Evolutionary conservation across 2,797 vertebrate species (phyloP).

Genomic region (Cyclura pinguis): DNA sequence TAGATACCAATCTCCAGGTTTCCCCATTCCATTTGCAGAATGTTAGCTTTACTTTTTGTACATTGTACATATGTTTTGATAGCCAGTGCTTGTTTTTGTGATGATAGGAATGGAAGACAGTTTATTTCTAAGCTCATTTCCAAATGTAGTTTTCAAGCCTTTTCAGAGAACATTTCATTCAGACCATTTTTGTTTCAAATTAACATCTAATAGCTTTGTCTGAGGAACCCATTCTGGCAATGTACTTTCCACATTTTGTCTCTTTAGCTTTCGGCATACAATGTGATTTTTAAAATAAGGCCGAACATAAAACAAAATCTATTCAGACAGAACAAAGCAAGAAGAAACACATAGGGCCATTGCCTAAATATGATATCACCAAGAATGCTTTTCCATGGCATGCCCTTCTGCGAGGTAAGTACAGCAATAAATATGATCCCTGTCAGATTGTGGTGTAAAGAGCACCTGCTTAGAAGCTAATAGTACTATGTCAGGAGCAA

Average conservation of each 20-base stretch:
- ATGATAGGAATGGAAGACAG: neutral
- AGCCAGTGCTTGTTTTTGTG: neutral
- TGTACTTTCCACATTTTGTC: neutral
- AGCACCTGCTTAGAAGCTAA: slow-evolving; percentile 6
- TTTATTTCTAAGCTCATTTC: slow-evolving; percentile 9
- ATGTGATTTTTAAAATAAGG: slow-evolving; percentile 27
- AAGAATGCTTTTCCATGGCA: rapidly evolving
- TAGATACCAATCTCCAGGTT: rapidly evolving
- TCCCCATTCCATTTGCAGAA: slow-evolving; percentile 14
- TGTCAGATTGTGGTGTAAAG: neutral
- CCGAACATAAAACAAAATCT: neutral
- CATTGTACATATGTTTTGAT: rapidly evolving
- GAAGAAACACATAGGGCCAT: neutral
- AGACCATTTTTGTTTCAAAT: slow-evolving; percentile 3
- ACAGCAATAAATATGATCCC: neutral
- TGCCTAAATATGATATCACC: slow-evolving; percentile 1
- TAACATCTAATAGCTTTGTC: neutral
- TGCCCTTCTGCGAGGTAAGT: slow-evolving; percentile 14
- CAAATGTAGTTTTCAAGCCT: neutral
- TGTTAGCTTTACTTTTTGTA: slow-evolving; percentile 21
- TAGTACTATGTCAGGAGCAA: neutral
- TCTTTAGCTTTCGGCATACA: neutral
- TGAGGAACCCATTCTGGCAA: neutral
- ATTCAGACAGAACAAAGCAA: neutral
- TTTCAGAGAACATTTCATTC: slow-evolving; percentile 36